Conservation (phyloP, 2,113 vertebrate species). For the Paradoxurus hermaphroditus region DNA sequence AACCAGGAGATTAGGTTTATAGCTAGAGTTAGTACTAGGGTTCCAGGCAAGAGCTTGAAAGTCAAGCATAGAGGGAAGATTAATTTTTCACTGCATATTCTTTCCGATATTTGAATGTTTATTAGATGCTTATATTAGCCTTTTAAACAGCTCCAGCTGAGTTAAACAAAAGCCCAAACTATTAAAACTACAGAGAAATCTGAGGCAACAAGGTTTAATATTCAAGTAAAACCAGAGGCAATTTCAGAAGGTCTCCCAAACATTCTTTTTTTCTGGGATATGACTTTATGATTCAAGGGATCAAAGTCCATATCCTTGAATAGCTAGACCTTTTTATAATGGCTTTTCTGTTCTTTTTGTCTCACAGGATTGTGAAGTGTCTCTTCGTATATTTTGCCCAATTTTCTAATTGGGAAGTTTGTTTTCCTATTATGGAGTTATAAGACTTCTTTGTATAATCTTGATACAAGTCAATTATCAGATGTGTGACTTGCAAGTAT, state of each 20-base stretch:
- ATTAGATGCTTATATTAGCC: neutral
- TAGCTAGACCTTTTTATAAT: neutral
- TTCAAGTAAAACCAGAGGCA: neutral
- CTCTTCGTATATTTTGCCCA: neutral
- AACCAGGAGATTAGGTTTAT: neutral
- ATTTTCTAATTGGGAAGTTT: neutral
- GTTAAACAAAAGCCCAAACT: neutral
- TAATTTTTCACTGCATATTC: neutral
- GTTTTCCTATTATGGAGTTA: neutral
- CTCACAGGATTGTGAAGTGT: neutral
- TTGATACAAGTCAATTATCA: neutral
- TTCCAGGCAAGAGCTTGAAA: neutral
- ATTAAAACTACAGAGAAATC: neutral
- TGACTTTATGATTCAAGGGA: neutral
- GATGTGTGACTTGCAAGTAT: neutral
- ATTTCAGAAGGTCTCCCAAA: neutral
- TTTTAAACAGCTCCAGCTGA: neutral
- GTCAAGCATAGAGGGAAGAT: neutral
- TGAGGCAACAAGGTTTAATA: neutral
- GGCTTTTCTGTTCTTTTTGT: neutral
- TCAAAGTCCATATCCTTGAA: neutral
- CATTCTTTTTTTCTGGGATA: neutral
- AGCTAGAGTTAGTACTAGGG: neutral
- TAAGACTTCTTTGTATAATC: neutral
- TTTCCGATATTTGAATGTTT: neutral